A percentile compares a stretch with the other conserved stretches of the same genome.
phyloP scores from a whole-genome alignment of 2,888 invertebrate genomes.

The Tipula vernalis region DNA sequence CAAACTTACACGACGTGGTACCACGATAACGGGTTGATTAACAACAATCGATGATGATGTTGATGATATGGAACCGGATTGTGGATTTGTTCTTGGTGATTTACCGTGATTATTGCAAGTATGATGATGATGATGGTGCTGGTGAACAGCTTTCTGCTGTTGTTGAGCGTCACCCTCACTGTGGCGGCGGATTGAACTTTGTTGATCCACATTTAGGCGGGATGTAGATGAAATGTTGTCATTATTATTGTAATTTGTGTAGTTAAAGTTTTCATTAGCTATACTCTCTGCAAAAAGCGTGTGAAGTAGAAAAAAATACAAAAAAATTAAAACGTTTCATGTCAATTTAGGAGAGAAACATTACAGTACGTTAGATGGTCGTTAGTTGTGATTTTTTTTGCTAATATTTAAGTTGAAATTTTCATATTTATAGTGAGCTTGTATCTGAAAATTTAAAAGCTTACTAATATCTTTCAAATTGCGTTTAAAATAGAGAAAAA shows the following conservation, averaged over 20 bases:
- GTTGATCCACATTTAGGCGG: slow-evolving; percentile 21
- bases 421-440: too few relatives aligned
- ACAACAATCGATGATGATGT: slow-evolving; percentile 14
- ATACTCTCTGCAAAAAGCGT: slow-evolving; percentile 23
- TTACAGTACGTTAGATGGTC: not conserved
- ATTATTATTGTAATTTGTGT: not conserved
- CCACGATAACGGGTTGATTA: slow-evolving; percentile 16
- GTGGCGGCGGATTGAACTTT: slow-evolving; percentile 39
- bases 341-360: not conserved
- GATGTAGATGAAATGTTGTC: not conserved
- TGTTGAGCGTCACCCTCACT: slow-evolving; percentile 48
- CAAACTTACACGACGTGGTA: slow-evolving; percentile 46
- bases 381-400: not conserved
- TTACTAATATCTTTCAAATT: too few relatives aligned
- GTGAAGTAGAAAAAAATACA: not conserved
- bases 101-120: slow-evolving; percentile 12
- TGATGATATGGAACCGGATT: slow-evolving; percentile 14
- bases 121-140: slow-evolving; percentile 10
- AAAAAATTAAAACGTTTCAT: not conserved
- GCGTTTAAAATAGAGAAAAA: too few relatives aligned
- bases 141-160: slow-evolving; percentile 14
- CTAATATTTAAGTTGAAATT: too few relatives aligned
- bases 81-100: slow-evolving; percentile 9
- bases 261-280: slow-evolving; percentile 24
- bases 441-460: too few relatives aligned